Evolutionary conservation across 2,113 vertebrate genomes (phyloP), one percentile per base, ranked within the genome.

Genomic region (Periophthalmodon schlosseri): DNA sequence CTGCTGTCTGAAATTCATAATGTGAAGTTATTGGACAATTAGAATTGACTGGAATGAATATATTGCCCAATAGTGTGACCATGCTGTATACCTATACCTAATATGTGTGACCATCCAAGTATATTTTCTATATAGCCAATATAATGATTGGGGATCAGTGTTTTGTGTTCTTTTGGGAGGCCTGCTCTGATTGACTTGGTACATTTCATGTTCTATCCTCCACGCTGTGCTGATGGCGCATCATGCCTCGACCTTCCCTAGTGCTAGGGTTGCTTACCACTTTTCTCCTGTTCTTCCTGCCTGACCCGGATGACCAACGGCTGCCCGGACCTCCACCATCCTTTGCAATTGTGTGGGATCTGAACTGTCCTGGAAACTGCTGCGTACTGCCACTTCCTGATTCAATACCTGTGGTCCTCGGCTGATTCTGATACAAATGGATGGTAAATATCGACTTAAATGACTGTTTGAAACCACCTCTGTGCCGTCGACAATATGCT

Each of bases 201-300:
- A 61, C 90, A 86, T 94, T 73, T 93, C 92, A 73, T 94, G 91
- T 94, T 94, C 88, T 94, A 70, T 91, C 91, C 89, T 92, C 88
- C 86, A 86, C 84, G 90, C 92, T 91, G 84, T 93, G 90, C 86
- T 91, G 86, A 77, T 90, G 89, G 77, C 79, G 82, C 72, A 7
- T 85, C 78, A 89, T 91, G 80, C 80, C 75, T 82, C 80, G 65
- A 80, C 84, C 70, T 69, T 64, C 86, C 82, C 87, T 87, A 94
- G 93, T 91, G 93, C 79, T 91, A 94, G 89, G 91, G 91, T 94
- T 91, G 93, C 93, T 95, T 90, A 94, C 91, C 86, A 93, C 91
- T 94, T 94, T 95, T 95, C 91, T 94, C 94, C 94, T 94, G 92
- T 95, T 94, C 93, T 94, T 89, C 93, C 93, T 91, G 90, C 91